Percentiles rank a stretch among this genome's conserved stretches.
phyloP scores from a whole-genome alignment of 2,888 invertebrate species.

The Spisula solida region DNA sequence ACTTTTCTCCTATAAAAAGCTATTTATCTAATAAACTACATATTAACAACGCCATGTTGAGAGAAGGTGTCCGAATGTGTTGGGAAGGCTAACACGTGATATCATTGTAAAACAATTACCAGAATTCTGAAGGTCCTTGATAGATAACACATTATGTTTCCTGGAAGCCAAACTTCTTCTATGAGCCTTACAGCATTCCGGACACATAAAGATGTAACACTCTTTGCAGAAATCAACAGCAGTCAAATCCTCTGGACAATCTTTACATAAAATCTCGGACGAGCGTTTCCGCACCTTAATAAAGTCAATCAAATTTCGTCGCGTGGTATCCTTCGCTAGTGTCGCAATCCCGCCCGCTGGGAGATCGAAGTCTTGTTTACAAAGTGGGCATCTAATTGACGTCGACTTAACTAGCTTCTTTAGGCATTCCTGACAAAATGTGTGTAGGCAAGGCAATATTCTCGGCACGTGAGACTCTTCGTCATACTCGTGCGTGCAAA shows the following conservation, averaged over 20 bases:
- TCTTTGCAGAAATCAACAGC: slow-evolving; percentile 76
- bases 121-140: slow-evolving; percentile 69
- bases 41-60: background rate
- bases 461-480: slow-evolving; percentile 70
- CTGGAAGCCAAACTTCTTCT: slow-evolving; percentile 72
- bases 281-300: slow-evolving; percentile 71
- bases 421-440: slow-evolving; percentile 74
- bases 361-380: slow-evolving; percentile 69
- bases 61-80: background rate
- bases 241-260: slow-evolving; percentile 74
- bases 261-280: slow-evolving; percentile 74
- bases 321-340: slow-evolving; percentile 74
- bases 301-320: slow-evolving; percentile 75
- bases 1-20: background rate
- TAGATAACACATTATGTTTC: slow-evolving; percentile 68
- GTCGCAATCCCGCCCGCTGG: slow-evolving; percentile 65
- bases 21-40: background rate
- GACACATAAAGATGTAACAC: slow-evolving; percentile 76
- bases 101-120: slow-evolving; percentile 13
- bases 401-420: slow-evolving; percentile 61
- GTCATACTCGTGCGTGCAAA: slow-evolving; percentile 74
- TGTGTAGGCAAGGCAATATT: slow-evolving; percentile 74
- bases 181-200: slow-evolving; percentile 73
- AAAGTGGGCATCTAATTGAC: slow-evolving; percentile 68
- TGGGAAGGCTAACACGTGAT: background rate